Evolutionary conservation across 2,888 invertebrate species (phyloP).

Genomic region (Rhamphomyia laevipes): DNA sequence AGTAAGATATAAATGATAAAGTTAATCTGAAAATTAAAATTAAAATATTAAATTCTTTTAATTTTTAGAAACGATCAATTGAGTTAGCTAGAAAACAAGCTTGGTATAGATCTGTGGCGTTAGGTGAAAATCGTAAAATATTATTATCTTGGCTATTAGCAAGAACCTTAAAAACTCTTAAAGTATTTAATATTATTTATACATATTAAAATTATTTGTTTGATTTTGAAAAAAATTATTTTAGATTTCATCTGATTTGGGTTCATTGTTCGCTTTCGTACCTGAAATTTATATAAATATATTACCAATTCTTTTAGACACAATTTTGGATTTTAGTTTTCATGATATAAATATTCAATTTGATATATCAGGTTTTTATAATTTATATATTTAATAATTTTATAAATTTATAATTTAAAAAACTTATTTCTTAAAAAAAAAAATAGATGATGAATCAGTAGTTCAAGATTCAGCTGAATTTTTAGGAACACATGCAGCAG

Average conservation of each 20-base stretch:
- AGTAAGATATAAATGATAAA: slow-evolving; percentile 17
- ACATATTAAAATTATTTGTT: not conserved
- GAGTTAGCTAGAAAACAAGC: slow-evolving; percentile 52
- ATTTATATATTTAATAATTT: not conserved
- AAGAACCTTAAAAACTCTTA: slow-evolving; percentile 39
- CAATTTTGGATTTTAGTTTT: slow-evolving; percentile 35
- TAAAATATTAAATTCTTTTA: not conserved
- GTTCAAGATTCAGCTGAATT: slow-evolving; percentile 56
- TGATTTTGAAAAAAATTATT: slow-evolving; percentile 23
- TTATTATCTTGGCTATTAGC: slow-evolving; percentile 44
- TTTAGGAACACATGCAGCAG: slow-evolving; percentile 62
- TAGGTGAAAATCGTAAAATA: slow-evolving; percentile 43
- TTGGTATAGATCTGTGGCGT: slow-evolving; percentile 51
- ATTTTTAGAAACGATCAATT: slow-evolving; percentile 37
- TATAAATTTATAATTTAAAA: not conserved
- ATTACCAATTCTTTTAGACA: slow-evolving; percentile 33
- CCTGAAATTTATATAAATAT: slow-evolving; percentile 57
- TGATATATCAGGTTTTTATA: slow-evolving; percentile 20
- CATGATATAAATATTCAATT: slow-evolving; percentile 33
- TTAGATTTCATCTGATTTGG: slow-evolving; percentile 43
- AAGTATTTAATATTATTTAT: slow-evolving; percentile 17
- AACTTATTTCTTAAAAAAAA: not conserved
- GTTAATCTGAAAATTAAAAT: not conserved
- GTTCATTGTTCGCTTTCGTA: slow-evolving; percentile 50
- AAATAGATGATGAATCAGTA: slow-evolving; percentile 45